Conservation (phyloP, 2,888 invertebrate species). For the Abrostola tripartita region DNA sequence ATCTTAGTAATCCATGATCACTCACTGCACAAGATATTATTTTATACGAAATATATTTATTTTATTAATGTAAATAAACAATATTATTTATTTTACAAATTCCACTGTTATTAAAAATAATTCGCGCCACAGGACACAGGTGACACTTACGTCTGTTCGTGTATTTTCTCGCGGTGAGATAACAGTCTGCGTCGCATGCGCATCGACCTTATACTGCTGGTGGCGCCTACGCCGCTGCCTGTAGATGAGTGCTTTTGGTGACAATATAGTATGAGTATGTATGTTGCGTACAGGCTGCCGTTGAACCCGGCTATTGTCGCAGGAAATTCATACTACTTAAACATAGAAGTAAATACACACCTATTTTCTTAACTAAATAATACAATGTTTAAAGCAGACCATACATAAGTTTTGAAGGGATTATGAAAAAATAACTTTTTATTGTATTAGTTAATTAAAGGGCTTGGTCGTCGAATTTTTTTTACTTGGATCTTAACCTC, state of each 20-base stretch:
- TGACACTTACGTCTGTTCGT: conserved; percentile 78
- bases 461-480: too few species aligned
- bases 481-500: too few species aligned
- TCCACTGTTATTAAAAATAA: conserved; percentile 30
- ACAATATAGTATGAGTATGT: conserved; percentile 11
- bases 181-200: conserved; percentile 67
- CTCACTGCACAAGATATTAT: conserved; percentile 49
- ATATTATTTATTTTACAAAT: conserved; percentile 7
- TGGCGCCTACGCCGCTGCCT: conserved; percentile 75
- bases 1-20: conserved; percentile 24
- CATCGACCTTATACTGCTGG: conserved; percentile 76
- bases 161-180: conserved; percentile 72
- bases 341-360: too few species aligned
- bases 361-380: too few species aligned
- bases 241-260: conserved; percentile 46
- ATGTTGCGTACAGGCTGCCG: conserved; percentile 9
- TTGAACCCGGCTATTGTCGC: conserved; percentile 34
- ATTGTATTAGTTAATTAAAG: too few species aligned
- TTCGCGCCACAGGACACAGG: conserved; percentile 17
- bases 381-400: too few species aligned
- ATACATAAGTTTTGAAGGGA: too few species aligned
- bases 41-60: too few species aligned
- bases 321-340: conserved; percentile 6
- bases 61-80: conserved; percentile 8
- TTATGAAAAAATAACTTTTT: too few species aligned